Evolutionary conservation across 2,113 vertebrate genomes (phyloP), one percentile per base, ranked within the genome.

Genomic region (Hiodon alosoides): DNA sequence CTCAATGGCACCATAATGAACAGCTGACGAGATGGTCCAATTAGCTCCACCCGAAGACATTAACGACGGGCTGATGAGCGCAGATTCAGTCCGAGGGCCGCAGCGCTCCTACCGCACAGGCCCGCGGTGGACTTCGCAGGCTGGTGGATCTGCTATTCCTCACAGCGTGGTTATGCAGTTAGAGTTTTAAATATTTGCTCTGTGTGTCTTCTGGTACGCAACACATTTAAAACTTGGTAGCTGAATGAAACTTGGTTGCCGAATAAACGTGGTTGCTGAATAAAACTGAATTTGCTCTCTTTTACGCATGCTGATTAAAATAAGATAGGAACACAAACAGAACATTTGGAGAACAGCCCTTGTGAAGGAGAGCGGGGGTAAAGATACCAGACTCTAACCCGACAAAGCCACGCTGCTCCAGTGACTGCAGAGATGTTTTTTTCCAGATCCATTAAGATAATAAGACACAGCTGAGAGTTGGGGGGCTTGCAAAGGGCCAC

Each of bases 51-150:
- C 82, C 83, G 88, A 77, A 92, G 90, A 89, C 84, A 92, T 94
- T 92, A 92, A 87, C 31, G 13, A 82, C 78, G 84, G 83, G 71
- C 67, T 92, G 82, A 89, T 83, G 91, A 89, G 88, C 89, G 88
- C 87, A 90, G 91, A 93, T 92, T 92, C 91, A 90, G 89, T 90
- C 89, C 87, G 86, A 88, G 84, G 89, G 84, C 79, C 76, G 82
- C 78, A 74, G 81, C 86, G 89, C 91, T 86, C 76, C 85, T 78
- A 75, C 88, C 87, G 89, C 87, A 89, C 92, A 88, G 86, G 87
- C 64, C 83, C n/a, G n/a, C n/a, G n/a, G n/a, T n/a, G n/a, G n/a
- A n/a, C n/a, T 1, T 31, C 31, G 31, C 31, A 31, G 31, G 31
- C 31, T 31, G 31, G 31, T 31, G 47, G 83, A 84, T 90, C 90